phyloP scores from a whole-genome alignment of 1,140 invertebrate genomes.

The Cotesia typhae region DNA sequence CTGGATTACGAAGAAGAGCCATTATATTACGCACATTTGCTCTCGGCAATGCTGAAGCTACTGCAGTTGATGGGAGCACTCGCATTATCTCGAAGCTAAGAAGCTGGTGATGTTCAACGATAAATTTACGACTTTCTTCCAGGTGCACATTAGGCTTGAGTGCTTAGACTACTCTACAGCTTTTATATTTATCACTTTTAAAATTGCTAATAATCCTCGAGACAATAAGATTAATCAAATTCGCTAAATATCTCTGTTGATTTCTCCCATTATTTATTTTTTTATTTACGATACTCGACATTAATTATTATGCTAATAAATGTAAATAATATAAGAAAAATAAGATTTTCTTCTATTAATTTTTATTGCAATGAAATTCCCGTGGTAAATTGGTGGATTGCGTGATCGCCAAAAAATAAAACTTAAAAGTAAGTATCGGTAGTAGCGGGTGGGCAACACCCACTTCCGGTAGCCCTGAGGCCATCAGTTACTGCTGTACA shows the following conservation, averaged over 20 bases:
- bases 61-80: constrained; percentile 35
- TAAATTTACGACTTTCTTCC: constrained; percentile 57
- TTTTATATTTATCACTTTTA: constrained; percentile 24
- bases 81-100: constrained; percentile 55
- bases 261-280: not conserved
- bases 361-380: constrained; percentile 1
- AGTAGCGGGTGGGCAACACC: constrained; percentile 58
- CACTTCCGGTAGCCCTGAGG: constrained; percentile 53
- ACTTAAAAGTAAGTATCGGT: constrained; percentile 49
- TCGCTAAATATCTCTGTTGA: not conserved
- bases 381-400: constrained; percentile 35
- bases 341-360: not conserved
- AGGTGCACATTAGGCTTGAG: constrained; percentile 42
- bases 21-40: constrained; percentile 21
- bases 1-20: constrained; percentile 1
- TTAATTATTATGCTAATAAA: not conserved
- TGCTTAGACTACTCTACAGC: constrained; percentile 31
- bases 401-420: constrained; percentile 43
- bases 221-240: constrained; percentile 30
- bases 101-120: constrained; percentile 52
- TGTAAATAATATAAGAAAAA: too few species aligned
- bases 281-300: not conserved
- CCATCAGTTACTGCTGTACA: constrained; percentile 34
- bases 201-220: constrained; percentile 14
- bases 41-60: not conserved